Base-by-base conservation (phyloP, 2,113 vertebrate genomes). In the Ptychochromis oligacanthus region DNA sequence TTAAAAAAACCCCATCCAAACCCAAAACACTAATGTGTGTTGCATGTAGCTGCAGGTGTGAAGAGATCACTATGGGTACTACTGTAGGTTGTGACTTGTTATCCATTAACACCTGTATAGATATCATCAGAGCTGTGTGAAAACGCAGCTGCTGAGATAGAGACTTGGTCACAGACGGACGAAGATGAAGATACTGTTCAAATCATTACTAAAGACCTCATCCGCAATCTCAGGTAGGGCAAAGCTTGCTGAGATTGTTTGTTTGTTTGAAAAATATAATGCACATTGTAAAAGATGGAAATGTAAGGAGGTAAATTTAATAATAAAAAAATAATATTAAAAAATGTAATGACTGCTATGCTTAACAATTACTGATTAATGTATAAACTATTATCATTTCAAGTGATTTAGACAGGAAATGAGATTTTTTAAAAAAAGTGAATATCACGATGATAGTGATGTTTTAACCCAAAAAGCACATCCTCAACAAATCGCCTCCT, bases 131-230 rank as follows among this genome's bases (percentile, higher is more conserved):
- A 67, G 36, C 8, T 24, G 22, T 58, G 56, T 6, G 64, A 26
- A 65, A 56, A n/a, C 28, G 26, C 52, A 10, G 49, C 36, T 6
- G 20, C 55, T 11, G 57, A 64, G 28, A 40, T 62, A 67, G 82
- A 77, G 43, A 40, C 13, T 0, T 76, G 80, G 54, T 18, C 67
- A 0, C 74, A 54, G 74, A 96, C 93, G 57, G 89, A 89, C 0
- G 86, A 65, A 67, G 95, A 95, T 11, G 88, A 87, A 0, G 64
- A 95, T 79, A 96, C 92, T 6, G 38, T 97, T 81, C 96, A 91
- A 4, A 77, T 98, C 38, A 91, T 98, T 91, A 96, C 95, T 60
- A 96, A 95, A 78, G 96, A 98, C 92, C 89, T 96, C 1, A 92
- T 98, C 83, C 95, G 96, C 12, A 93, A 95, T 4, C 92, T 98